phyloP scores from a whole-genome alignment of 2,888 invertebrate species.

The Portevinia maculata region DNA sequence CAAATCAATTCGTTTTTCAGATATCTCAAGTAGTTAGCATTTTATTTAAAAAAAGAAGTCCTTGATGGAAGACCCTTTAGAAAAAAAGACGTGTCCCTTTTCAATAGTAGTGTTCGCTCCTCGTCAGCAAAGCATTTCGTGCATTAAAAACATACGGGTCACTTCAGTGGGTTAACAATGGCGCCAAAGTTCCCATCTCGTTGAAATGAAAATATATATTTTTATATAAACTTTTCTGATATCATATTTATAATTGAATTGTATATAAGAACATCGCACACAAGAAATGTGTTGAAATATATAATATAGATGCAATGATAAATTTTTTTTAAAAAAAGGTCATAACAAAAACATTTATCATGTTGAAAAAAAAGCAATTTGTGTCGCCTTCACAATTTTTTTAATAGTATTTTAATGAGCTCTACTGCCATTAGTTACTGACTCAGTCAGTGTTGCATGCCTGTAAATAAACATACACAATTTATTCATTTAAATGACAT shows the following conservation, averaged over 20 bases:
- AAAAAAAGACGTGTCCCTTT: neutral
- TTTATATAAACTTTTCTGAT: constrained; percentile 21
- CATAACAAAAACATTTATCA: constrained; percentile 26
- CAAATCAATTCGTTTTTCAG: too few species aligned
- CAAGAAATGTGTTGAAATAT: constrained; percentile 17
- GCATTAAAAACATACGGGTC: constrained; percentile 12
- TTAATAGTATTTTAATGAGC: constrained; percentile 49
- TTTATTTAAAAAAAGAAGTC: too few species aligned
- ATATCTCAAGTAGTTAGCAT: too few species aligned
- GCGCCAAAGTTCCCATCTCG: constrained; percentile 52
- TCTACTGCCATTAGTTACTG: constrained; percentile 38
- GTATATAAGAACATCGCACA: neutral
- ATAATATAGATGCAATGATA: neutral
- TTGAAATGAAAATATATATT: constrained; percentile 22
- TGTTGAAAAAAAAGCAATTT: neutral
- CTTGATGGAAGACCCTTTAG: too few species aligned
- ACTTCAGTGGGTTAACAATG: constrained; percentile 51
- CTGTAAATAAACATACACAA: constrained; percentile 23
- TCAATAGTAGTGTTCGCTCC: neutral
- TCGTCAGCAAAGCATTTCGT: constrained; percentile 4
- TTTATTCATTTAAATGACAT: constrained; percentile 24
- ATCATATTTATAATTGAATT: constrained; percentile 22
- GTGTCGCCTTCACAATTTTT: constrained; percentile 36
- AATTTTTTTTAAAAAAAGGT: constrained; percentile 4
- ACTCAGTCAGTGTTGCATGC: constrained; percentile 30